Evolutionary conservation across 1,140 invertebrate species (phyloP).

Genomic region (Achatina immaculata): DNA sequence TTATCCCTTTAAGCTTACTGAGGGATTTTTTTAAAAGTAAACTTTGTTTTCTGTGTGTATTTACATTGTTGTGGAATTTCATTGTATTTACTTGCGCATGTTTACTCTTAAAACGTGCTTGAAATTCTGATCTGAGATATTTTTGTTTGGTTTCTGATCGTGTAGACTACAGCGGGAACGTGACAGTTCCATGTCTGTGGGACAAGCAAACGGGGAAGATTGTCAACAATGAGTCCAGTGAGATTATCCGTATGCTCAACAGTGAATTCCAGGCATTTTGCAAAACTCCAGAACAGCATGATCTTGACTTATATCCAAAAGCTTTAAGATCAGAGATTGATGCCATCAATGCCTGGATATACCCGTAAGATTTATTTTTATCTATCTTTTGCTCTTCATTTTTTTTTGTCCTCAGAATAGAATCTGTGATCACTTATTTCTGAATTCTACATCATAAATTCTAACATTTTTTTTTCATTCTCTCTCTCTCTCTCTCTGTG

Average conservation of each 20-base stretch:
- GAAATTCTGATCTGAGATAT: too few relatives aligned
- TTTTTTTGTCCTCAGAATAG: too few relatives aligned
- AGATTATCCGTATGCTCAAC: conserved; percentile 69
- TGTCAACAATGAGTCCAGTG: conserved; percentile 68
- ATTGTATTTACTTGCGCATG: too few relatives aligned
- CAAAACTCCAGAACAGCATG: conserved; percentile 57
- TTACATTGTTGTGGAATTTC: too few relatives aligned
- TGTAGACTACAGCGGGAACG: conserved; percentile 55
- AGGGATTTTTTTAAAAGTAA: too few relatives aligned
- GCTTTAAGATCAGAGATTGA: conserved; percentile 56
- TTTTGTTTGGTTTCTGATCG: not conserved
- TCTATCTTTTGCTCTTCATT: not conserved
- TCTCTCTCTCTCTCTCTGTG: not conserved
- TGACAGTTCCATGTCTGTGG: conserved; percentile 65
- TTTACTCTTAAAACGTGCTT: too few relatives aligned
- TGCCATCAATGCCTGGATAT: conserved; percentile 63
- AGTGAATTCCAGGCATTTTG: conserved; percentile 66
- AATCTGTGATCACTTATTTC: too few relatives aligned
- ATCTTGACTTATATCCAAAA: conserved; percentile 64
- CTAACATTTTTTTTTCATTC: not conserved
- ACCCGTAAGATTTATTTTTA: conserved; percentile 52
- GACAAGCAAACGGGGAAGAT: conserved; percentile 63
- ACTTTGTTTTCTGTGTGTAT: too few relatives aligned
- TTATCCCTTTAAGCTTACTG: too few relatives aligned
- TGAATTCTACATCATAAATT: too few relatives aligned